Evolutionary conservation across 2,113 vertebrate genomes (phyloP), one percentile per base, ranked within the genome.

Genomic region (Aptenodytes forsteri): DNA sequence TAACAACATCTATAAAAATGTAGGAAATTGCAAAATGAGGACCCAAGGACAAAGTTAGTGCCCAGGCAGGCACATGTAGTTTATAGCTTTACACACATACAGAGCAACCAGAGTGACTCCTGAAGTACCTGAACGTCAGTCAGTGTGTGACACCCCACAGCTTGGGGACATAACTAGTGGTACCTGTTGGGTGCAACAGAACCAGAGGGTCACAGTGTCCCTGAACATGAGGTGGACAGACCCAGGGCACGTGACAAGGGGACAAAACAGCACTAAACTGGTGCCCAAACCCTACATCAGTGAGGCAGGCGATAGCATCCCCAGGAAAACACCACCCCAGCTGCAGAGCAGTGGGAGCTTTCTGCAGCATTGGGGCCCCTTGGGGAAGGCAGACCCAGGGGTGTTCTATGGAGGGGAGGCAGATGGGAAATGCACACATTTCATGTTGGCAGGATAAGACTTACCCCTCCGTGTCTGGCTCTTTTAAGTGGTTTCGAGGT

Each of bases 1-100:
- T 14, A 30, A 32, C 22, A 73, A 11, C 13, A 59, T 3, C n/a
- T 25, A 10, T 13, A 30, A 49, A 83, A 70, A 75, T 27, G 9
- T 2, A 66, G 20, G 19, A 54, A 54, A 55, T 1, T 38, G 54
- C 42, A 86, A 86, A 93, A 62, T 0, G 0, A 11, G 36, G 11
- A 11, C 1, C 13, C 58, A 42, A 75, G 22, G 46, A 34, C 27
- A 46, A 55, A 55, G 8, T 10, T 11, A 47, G 55, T 44, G 25
- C n/a, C 21, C 25, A 17, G 27, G 22, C 36, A 83, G 56, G 9
- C 36, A 7, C 11, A 0, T 4, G 27, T 21, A 14, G 29, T 14
- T 83, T 8, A 3, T 2, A 38, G 15, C 36, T 34, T 23, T 22
- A 23, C 38, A 61, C 0, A 11, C 2, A 5, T 3, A 16, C 0